These are phyloP conservation scores for Ifrita kowaldi DNA, from an alignment of 2,113 vertebrate genomes.

Conservation along the genomic window DNA sequence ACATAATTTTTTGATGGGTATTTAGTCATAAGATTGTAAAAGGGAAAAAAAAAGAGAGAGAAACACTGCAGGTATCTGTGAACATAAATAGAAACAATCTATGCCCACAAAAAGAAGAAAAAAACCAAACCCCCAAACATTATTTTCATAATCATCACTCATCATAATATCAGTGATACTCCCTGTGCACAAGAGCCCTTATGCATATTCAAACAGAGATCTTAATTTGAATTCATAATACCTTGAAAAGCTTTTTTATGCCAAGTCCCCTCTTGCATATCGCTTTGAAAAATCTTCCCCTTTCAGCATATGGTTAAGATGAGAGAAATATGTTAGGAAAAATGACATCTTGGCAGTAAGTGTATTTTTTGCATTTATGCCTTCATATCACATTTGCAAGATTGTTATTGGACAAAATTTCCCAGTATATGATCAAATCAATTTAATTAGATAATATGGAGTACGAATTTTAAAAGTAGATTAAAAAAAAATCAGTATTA, in stretches of 20 bases:
- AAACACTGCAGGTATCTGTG: neutral
- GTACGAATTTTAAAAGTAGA: neutral
- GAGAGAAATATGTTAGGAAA: conserved; percentile 7
- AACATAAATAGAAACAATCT: neutral
- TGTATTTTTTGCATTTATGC: neutral
- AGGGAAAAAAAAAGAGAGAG: neutral
- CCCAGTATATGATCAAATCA: neutral
- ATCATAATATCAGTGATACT: neutral
- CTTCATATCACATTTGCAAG: neutral
- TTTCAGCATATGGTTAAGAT: conserved; percentile 44
- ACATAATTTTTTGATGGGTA: neutral
- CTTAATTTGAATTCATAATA: conserved; percentile 40
- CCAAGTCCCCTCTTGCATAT: neutral
- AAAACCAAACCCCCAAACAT: neutral
- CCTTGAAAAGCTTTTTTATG: conserved; percentile 15
- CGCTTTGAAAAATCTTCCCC: conserved; percentile 25
- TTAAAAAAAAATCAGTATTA: neutral
- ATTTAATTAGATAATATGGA: neutral
- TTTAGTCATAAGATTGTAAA: neutral
- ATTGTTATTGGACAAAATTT: neutral
- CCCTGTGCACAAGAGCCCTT: neutral
- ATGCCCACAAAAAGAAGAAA: neutral
- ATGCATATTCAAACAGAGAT: conserved; percentile 24
- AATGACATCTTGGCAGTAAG: neutral
- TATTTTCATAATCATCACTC: neutral